phyloP scores from a whole-genome alignment of 2,113 vertebrate species.

The Cryptotis parvus region DNA sequence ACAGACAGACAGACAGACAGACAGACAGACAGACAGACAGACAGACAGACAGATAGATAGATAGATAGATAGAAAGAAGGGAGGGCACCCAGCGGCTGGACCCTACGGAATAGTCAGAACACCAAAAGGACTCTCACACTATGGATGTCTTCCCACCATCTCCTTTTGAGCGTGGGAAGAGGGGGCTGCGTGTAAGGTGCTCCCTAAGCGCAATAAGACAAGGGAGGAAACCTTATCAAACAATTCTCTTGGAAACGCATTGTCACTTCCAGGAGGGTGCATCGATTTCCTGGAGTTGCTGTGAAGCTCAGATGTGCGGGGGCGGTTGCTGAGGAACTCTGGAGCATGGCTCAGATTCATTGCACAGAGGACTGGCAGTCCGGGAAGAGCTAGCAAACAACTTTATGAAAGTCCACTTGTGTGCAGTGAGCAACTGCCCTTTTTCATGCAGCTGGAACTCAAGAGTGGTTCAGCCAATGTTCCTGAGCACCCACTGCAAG shows the following conservation, averaged over 20 bases:
- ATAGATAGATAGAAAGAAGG: too few species aligned
- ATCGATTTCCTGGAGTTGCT: not conserved
- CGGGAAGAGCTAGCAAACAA: not conserved
- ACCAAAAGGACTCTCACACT: too few species aligned
- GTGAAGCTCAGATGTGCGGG: not conserved
- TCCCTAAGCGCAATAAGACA: not conserved
- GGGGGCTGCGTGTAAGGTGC: not conserved
- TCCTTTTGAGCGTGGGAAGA: not conserved
- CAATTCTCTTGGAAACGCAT: not conserved
- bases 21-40: too few species aligned
- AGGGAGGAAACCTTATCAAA: not conserved
- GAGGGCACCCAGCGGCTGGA: not conserved
- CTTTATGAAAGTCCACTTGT: not conserved
- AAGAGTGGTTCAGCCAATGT: too few species aligned
- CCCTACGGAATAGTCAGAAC: not conserved
- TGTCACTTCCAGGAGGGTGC: too few species aligned
- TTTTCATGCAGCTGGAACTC: not conserved
- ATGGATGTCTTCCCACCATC: too few species aligned
- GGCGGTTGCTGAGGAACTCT: too few species aligned
- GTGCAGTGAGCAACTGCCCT: not conserved
- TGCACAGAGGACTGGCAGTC: not conserved
- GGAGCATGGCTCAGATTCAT: not conserved
- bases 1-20: too few species aligned
- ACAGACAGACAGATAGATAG: too few species aligned
- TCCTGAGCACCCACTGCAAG: not conserved